Evolutionary conservation across 2,888 invertebrate species (phyloP), one percentile per base, ranked within the genome.

Genomic region (Scotopteryx bipunctaria): DNA sequence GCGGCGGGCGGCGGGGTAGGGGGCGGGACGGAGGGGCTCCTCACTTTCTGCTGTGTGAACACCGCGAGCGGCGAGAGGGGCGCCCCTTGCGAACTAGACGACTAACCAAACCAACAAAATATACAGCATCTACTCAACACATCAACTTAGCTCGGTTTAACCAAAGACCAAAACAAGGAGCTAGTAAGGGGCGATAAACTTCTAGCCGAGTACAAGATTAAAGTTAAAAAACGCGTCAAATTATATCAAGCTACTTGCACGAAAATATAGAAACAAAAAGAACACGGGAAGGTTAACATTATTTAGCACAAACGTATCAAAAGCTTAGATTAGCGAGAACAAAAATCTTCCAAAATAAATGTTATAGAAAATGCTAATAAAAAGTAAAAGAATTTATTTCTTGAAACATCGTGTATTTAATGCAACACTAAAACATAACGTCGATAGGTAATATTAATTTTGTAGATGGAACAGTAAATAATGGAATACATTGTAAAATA

Each of bases 331-430:
- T 19, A 25, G 33, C 21, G 16, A 44, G 36, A 83, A 86, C 69
- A 71, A 71, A 75, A 84, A 77, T 89, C 90, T 89, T 90, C 90
- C 90, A 90, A 90, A 90, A 90, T 89, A 90, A 90, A 90, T 86
- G 88, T 79, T 63, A 66, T 69, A 61, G 53, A 74, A 79, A 83
- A 71, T 60, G 70, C 70, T 72, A 77, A 79, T 57, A 69, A 76
- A 78, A 74, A 77, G 66, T 68, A 64, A 77, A 81, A 78, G 69
- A 71, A 73, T 68, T 69, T 63, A 58, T 59, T 71, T 75, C 82
- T 67, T 74, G 69, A 79, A 85, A 86, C 84, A 84, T 80, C 71
- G 71, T 86, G 81, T 84, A 60, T 89, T 84, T 76, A 82, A 83
- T 83, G 75, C 76, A 86, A 84, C 81, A 81, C 80, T 83, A 81